Evolutionary conservation across 2,888 invertebrate species (phyloP).

Genomic region (Macrophya annulata): DNA sequence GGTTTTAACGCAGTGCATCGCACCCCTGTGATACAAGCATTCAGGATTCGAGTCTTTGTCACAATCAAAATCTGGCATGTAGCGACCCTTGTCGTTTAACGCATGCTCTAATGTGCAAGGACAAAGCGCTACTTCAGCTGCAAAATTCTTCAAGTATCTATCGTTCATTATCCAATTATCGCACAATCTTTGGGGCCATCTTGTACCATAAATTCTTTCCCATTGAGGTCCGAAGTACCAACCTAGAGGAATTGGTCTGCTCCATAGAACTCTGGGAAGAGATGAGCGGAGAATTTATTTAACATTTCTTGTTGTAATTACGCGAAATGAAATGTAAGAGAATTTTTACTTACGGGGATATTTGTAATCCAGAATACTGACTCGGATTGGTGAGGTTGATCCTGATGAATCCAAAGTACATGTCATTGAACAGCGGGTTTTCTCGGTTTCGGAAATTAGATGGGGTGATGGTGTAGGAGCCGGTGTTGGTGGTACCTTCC

Average conservation of each 20-base stretch:
- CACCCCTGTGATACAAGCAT: slow-evolving; percentile 94
- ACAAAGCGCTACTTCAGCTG: slow-evolving; percentile 91
- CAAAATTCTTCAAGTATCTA: slow-evolving; percentile 91
- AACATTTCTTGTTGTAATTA: not conserved
- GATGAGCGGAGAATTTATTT: not conserved
- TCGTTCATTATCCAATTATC: slow-evolving; percentile 95
- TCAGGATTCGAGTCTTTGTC: slow-evolving; percentile 95
- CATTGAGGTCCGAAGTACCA: slow-evolving; percentile 97
- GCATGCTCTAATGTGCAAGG: slow-evolving; percentile 97
- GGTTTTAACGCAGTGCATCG: slow-evolving; percentile 95
- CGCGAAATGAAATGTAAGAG: not conserved
- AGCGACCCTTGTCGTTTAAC: slow-evolving; percentile 94
- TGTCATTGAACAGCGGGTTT: slow-evolving; percentile 86
- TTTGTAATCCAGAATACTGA: slow-evolving; percentile 83
- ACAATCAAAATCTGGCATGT: slow-evolving; percentile 93
- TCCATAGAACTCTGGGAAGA: slow-evolving; percentile 88
- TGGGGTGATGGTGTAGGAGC: slow-evolving; percentile 88
- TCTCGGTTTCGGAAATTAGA: slow-evolving; percentile 87
- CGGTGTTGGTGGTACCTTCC: slow-evolving; percentile 83
- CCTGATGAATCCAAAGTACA: slow-evolving; percentile 93
- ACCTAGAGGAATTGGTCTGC: slow-evolving; percentile 93
- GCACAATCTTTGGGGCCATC: slow-evolving; percentile 93
- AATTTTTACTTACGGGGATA: slow-evolving; percentile 87
- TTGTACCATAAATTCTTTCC: slow-evolving; percentile 89
- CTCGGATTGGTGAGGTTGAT: slow-evolving; percentile 92